phyloP scores from a whole-genome alignment of 2,888 invertebrate species.

The Xylota segnis region DNA sequence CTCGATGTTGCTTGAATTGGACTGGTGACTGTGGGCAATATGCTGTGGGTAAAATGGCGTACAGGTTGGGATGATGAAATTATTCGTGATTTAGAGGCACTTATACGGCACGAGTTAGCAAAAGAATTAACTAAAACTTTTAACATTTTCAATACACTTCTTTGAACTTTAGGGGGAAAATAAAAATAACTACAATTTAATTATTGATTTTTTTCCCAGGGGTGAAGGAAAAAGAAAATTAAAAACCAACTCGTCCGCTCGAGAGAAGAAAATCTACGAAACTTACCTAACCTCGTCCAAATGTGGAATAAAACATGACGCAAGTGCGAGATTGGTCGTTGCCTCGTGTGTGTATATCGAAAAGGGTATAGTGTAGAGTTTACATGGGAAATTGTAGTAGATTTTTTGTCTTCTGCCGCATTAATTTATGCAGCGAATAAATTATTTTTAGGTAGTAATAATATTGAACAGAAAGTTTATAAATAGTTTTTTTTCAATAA shows the following conservation, averaged over 20 bases:
- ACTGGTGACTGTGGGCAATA: conserved; percentile 67
- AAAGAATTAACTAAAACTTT: conserved; percentile 81
- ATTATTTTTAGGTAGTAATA: neutral
- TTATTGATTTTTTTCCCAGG: conserved; percentile 55
- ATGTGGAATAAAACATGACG: conserved; percentile 80
- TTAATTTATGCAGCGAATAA: neutral
- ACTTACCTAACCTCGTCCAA: conserved; percentile 84
- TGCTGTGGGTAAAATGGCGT: conserved; percentile 71
- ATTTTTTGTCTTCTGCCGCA: conserved; percentile 7
- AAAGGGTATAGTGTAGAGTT: neutral
- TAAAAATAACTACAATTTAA: conserved; percentile 28
- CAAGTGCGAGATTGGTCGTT: conserved; percentile 73
- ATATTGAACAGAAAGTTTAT: neutral
- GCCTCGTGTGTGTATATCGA: conserved; percentile 64
- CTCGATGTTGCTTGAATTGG: conserved; percentile 54
- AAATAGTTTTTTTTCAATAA: too few relatives aligned
- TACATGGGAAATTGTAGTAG: conserved; percentile 62
- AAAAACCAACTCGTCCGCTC: conserved; percentile 79
- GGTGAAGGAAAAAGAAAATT: conserved; percentile 17
- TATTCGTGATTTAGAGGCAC: conserved; percentile 80
- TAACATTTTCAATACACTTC: conserved; percentile 77
- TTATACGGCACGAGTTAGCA: conserved; percentile 79
- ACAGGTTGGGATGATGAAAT: conserved; percentile 80
- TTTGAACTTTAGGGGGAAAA: conserved; percentile 31
- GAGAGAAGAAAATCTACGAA: conserved; percentile 78